A percentile compares a stretch with the other conserved stretches of the same genome.
These are phyloP conservation scores for Luidia sarsii DNA, from an alignment of 53 echinoderm and acorn worm species.

Conservation along the genomic window DNA sequence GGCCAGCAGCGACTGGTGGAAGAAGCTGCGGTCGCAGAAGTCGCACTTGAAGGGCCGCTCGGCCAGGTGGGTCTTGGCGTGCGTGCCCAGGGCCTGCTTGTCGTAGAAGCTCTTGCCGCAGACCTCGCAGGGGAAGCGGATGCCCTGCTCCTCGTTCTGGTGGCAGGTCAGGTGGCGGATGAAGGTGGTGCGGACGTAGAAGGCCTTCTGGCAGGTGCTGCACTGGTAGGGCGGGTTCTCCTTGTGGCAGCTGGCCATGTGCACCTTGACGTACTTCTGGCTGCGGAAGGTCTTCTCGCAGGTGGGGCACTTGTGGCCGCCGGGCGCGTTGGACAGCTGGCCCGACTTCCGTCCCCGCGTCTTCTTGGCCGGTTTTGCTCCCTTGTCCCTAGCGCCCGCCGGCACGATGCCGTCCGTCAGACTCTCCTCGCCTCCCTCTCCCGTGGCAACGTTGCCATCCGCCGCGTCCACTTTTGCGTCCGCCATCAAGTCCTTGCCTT, in stretches of 20 bases:
- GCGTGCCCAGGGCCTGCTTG: constrained; percentile 1
- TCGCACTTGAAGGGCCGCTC: constrained; percentile 33
- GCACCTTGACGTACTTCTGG: constrained; percentile 8
- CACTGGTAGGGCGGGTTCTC: constrained; percentile 17
- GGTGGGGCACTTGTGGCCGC: constrained; percentile 26
- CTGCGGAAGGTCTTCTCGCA: constrained; percentile 26
- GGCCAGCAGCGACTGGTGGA: constrained; percentile 16
- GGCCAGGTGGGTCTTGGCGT: neutral
- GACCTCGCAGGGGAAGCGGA: constrained; percentile 21
- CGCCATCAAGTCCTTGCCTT: no score
- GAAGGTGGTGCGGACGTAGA: constrained; percentile 33
- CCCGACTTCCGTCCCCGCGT: neutral
- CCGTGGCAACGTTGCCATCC: neutral
- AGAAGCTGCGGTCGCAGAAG: constrained; percentile 28
- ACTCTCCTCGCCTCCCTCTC: no score
- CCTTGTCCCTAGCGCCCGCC: neutral
- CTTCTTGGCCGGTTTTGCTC: neutral
- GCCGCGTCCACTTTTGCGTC: no score
- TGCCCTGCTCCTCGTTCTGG: constrained; percentile 40
- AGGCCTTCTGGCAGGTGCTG: constrained; percentile 44
- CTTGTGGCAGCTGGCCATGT: constrained; percentile 2
- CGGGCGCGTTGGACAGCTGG: neutral
- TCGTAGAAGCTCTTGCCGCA: constrained; percentile 31
- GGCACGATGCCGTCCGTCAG: neutral
- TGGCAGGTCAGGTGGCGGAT: constrained; percentile 39